Evolutionary conservation across 2,888 invertebrate species (phyloP).

Genomic region (Xestoiulus laeticollis): DNA sequence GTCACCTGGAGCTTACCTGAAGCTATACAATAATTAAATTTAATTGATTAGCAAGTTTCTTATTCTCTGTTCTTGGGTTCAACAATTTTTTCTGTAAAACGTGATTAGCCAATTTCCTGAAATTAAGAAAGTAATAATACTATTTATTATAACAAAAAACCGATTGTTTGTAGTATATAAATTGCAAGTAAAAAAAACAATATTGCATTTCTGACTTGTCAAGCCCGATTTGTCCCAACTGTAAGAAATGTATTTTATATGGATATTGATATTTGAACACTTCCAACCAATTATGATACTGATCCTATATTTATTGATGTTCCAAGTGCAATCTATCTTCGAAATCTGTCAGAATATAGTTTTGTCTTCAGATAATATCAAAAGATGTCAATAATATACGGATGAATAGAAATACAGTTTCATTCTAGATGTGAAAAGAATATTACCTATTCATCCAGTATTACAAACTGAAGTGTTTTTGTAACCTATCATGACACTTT

Average conservation of each 20-base stretch:
- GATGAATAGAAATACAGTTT: not conserved
- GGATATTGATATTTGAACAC: not conserved
- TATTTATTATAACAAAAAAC: no score
- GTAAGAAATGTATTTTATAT: not conserved
- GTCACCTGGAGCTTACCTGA: not conserved
- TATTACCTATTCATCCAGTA: not conserved
- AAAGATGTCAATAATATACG: not conserved
- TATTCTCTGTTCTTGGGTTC: no score
- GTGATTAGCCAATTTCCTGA: no score
- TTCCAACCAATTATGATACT: not conserved
- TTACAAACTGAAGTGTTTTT: not conserved
- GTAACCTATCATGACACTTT: not conserved
- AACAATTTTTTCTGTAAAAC: no score
- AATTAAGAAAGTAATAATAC: no score
- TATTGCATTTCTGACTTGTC: not conserved
- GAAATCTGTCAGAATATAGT: not conserved
- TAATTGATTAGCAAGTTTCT: no score
- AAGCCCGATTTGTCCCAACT: not conserved
- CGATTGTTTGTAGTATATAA: no score
- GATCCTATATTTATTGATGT: not conserved
- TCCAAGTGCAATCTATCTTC: not conserved
- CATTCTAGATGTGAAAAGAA: not conserved
- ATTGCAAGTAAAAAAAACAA: no score
- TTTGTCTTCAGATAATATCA: not conserved
- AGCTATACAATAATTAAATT: no score